phyloP scores from a whole-genome alignment of 2,888 invertebrate species.

The Odontocolon sp. region DNA sequence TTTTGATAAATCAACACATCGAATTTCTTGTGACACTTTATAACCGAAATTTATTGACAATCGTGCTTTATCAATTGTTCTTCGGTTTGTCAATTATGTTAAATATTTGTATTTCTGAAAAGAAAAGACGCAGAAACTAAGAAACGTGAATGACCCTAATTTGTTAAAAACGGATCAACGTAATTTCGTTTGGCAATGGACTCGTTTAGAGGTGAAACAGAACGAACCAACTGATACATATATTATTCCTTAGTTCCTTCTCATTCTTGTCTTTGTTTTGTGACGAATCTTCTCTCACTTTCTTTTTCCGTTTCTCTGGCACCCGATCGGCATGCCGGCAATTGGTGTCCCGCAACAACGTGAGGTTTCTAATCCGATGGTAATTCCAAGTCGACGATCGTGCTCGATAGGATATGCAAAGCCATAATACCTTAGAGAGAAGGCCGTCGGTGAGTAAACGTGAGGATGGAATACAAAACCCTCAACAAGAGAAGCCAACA shows the following conservation, averaged over 20 bases:
- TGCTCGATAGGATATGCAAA: slow-evolving; percentile 51
- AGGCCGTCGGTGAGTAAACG: background rate
- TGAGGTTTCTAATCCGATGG: slow-evolving; percentile 59
- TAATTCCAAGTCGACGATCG: slow-evolving; percentile 57
- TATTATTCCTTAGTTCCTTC: background rate
- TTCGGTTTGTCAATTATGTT: too few species aligned
- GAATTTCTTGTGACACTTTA: too few species aligned
- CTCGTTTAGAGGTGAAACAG: slow-evolving; percentile 40
- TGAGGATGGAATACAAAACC: background rate
- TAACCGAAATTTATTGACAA: too few species aligned
- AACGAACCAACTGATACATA: background rate
- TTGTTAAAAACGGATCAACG: slow-evolving; percentile 55
- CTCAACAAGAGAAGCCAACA: slow-evolving; percentile 43
- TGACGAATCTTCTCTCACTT: background rate
- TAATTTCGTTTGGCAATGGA: slow-evolving; percentile 59
- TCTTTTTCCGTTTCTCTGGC: background rate
- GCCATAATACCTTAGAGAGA: slow-evolving; percentile 36
- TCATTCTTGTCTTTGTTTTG: background rate
- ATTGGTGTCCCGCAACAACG: slow-evolving; percentile 41
- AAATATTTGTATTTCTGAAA: slow-evolving; percentile 17
- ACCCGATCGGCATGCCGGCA: background rate
- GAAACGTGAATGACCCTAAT: slow-evolving; percentile 56
- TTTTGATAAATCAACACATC: too few species aligned
- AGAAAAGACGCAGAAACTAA: slow-evolving; percentile 32
- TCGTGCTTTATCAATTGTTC: too few species aligned